A percentile compares a stretch with the other conserved stretches of the same genome.
Evolutionary conservation across 2,888 invertebrate species (phyloP).

Genomic region (Lepidocyrtoides sp.): DNA sequence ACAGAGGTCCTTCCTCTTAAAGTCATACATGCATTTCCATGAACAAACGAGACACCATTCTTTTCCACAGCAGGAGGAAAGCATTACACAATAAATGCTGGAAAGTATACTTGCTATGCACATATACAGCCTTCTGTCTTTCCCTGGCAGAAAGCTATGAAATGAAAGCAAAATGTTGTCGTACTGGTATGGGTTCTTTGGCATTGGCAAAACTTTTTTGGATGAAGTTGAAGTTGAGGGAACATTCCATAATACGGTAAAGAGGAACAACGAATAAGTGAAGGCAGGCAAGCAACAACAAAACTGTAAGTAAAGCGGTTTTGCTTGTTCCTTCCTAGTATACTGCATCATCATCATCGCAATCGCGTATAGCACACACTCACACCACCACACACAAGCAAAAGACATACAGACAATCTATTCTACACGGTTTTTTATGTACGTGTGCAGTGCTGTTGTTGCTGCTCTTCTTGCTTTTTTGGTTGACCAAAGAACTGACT

Average conservation of each 20-base stretch:
- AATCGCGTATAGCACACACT: not conserved
- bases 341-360: not conserved
- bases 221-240: slow-evolving; percentile 56
- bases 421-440: not conserved
- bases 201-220: slow-evolving; percentile 72
- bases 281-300: not conserved
- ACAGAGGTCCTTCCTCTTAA: not conserved
- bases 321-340: not conserved
- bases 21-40: slow-evolving; percentile 16
- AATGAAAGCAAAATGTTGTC: slow-evolving; percentile 37
- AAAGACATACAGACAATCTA: not conserved
- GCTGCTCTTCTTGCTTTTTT: not conserved
- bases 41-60: not conserved
- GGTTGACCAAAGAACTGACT: slow-evolving; percentile 49
- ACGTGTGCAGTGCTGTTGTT: not conserved
- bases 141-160: not conserved
- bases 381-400: no score
- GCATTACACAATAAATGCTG: not conserved
- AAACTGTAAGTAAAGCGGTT: not conserved
- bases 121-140: not conserved
- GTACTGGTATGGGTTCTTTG: slow-evolving; percentile 70
- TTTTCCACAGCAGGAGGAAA: not conserved
- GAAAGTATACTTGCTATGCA: slow-evolving; percentile 47
- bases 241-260: slow-evolving; percentile 60
- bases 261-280: not conserved